Percentiles rank a stretch among this genome's conserved stretches.
Conservation (phyloP, 64 coral and sea anemone species). For the Actinia equina region DNA sequence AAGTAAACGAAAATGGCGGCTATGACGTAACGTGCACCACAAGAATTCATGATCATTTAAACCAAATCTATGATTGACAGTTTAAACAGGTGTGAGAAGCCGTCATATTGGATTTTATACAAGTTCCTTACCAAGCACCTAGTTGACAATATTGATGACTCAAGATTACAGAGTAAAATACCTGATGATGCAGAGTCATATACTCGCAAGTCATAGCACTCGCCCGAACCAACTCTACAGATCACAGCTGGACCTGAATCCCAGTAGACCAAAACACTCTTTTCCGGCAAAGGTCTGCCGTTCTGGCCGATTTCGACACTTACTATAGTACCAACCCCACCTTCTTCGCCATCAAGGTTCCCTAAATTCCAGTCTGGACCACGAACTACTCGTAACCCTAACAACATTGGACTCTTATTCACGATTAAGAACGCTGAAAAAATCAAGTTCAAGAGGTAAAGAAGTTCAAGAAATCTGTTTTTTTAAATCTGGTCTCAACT, state of each 20-base stretch:
- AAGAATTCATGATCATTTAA: too few relatives aligned
- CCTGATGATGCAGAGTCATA: conserved; percentile 45
- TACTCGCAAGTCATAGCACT: conserved; percentile 36
- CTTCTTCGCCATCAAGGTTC: conserved; percentile 46
- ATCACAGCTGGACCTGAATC: conserved; percentile 17
- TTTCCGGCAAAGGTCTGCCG: not conserved
- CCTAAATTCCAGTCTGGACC: conserved; percentile 49
- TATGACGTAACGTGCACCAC: too few relatives aligned
- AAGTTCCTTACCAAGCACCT: too few relatives aligned
- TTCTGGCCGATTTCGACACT: conserved; percentile 3
- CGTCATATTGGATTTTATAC: too few relatives aligned
- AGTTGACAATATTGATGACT: too few relatives aligned
- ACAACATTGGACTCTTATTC: not conserved
- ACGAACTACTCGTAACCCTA: conserved; percentile 40
- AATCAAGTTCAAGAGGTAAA: too few relatives aligned
- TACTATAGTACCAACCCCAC: conserved; percentile 34
- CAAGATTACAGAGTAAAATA: not conserved
- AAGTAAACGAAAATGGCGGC: too few relatives aligned
- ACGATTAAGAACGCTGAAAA: too few relatives aligned
- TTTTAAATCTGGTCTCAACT: too few relatives aligned
- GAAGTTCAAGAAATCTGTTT: too few relatives aligned
- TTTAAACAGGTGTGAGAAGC: too few relatives aligned
- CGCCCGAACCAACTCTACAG: conserved; percentile 27
- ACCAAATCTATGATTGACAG: too few relatives aligned
- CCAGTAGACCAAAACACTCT: conserved; percentile 48